These are phyloP conservation scores for Andrena bucephala DNA, from an alignment of 2,888 invertebrate genomes.

Conservation along the genomic window DNA sequence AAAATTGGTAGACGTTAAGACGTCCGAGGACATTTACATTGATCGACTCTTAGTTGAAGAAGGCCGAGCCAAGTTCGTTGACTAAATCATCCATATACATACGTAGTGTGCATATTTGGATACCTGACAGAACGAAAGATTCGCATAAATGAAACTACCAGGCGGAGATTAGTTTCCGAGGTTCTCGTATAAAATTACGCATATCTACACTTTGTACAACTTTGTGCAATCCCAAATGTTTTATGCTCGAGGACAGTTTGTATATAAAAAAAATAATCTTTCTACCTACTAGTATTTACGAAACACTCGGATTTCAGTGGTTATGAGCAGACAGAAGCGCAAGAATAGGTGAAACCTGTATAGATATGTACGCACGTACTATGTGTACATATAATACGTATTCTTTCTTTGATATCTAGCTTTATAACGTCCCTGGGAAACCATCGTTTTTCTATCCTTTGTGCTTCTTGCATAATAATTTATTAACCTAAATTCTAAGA, in stretches of 20 bases:
- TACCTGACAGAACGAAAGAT: background rate
- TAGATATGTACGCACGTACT: background rate
- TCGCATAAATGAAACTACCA: background rate
- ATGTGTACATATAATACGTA: slow-evolving; percentile 17
- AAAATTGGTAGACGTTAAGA: slow-evolving; percentile 90
- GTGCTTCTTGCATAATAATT: slow-evolving; percentile 21
- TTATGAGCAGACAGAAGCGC: background rate
- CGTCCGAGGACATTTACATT: slow-evolving; percentile 89
- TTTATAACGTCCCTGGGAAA: background rate
- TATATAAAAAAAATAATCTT: slow-evolving; percentile 46
- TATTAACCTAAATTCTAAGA: slow-evolving; percentile 24
- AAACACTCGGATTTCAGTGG: background rate
- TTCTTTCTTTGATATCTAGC: slow-evolving; percentile 6
- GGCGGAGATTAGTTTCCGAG: slow-evolving; percentile 3
- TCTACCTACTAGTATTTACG: slow-evolving; percentile 28
- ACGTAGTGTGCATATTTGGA: slow-evolving; percentile 1
- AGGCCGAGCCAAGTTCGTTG: slow-evolving; percentile 85
- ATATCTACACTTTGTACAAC: slow-evolving; percentile 18
- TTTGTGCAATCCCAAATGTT: slow-evolving; percentile 28
- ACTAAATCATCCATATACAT: slow-evolving; percentile 4
- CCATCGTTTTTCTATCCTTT: slow-evolving; percentile 1
- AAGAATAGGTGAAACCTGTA: slow-evolving; percentile 6
- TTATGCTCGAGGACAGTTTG: slow-evolving; percentile 24
- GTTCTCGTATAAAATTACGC: background rate
- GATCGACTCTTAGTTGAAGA: slow-evolving; percentile 88